Conservation (phyloP, 2,797 vertebrate species). For the Coendou prehensilis region DNA sequence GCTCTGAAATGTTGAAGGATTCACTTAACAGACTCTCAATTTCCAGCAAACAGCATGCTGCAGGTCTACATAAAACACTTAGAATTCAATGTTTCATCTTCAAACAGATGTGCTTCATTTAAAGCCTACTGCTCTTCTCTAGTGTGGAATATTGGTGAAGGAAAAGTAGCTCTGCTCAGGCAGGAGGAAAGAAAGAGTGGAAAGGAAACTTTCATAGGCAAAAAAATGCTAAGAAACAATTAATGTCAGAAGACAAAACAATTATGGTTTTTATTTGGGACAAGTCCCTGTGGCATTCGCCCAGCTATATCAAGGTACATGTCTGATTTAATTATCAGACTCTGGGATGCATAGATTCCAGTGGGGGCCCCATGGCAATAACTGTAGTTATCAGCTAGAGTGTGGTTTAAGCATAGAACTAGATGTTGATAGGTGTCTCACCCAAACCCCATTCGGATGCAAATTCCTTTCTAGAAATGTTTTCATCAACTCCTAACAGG, state of each 20-base stretch:
- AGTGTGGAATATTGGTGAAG: conserved; percentile 5
- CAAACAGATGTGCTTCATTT: conserved; percentile 79
- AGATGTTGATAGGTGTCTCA: not conserved
- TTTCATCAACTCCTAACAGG: not conserved
- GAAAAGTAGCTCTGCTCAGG: conserved; percentile 29
- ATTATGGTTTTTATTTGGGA: not conserved
- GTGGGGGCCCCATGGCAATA: rapidly evolving
- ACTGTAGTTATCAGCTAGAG: not conserved
- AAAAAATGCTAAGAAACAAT: conserved; percentile 48
- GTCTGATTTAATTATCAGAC: not conserved
- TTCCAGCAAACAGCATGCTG: conserved; percentile 75
- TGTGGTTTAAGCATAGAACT: not conserved
- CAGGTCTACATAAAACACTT: conserved; percentile 74
- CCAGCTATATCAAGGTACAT: not conserved
- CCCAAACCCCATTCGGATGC: rapidly evolving
- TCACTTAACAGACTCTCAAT: conserved; percentile 76
- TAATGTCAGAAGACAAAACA: not conserved
- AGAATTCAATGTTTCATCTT: conserved; percentile 67
- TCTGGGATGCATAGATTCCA: not conserved
- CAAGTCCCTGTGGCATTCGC: not conserved
- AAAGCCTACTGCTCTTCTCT: conserved; percentile 64
- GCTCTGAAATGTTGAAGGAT: conserved; percentile 70
- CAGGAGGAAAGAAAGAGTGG: conserved; percentile 38
- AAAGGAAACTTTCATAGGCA: conserved; percentile 21
- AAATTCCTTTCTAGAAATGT: not conserved